phyloP scores from a whole-genome alignment of 2,888 invertebrate species.

The Amiota minor region DNA sequence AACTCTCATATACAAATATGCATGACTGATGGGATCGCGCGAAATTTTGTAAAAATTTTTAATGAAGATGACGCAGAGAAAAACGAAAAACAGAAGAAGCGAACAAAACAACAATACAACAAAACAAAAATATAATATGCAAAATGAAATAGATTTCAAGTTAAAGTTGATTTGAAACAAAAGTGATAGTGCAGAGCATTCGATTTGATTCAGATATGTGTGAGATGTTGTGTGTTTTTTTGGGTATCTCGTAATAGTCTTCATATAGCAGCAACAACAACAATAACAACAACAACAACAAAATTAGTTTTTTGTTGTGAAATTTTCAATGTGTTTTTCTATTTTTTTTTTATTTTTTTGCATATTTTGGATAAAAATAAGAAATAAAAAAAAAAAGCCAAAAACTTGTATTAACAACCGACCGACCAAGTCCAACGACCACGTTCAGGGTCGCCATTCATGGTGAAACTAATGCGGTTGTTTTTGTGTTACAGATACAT shows the following conservation, averaged over 20 bases:
- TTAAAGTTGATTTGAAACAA: slow-evolving; percentile 12
- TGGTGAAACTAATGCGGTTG: slow-evolving; percentile 29
- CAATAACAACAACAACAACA: slow-evolving; percentile 57
- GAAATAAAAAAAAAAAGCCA: slow-evolving; percentile 19
- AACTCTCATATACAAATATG: not conserved
- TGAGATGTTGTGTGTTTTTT: slow-evolving; percentile 27
- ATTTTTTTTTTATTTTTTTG: slow-evolving; percentile 13
- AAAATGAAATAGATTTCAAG: not conserved
- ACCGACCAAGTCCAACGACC: slow-evolving; percentile 64
- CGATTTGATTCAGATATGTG: slow-evolving; percentile 32
- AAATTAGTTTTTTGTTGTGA: slow-evolving; percentile 44
- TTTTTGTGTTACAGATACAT: slow-evolving; percentile 35
- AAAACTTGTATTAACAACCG: slow-evolving; percentile 20
- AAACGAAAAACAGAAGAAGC: not conserved
- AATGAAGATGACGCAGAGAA: slow-evolving; percentile 22
- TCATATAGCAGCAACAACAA: slow-evolving; percentile 50
- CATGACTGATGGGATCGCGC: slow-evolving; percentile 19
- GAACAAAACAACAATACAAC: slow-evolving; percentile 43
- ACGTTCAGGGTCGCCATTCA: slow-evolving; percentile 60
- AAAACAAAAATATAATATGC: slow-evolving; percentile 37
- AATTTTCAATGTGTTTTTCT: slow-evolving; percentile 41
- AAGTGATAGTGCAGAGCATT: slow-evolving; percentile 38
- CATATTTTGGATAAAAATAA: slow-evolving; percentile 19
- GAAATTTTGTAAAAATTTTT: slow-evolving; percentile 10
- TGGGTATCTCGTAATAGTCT: slow-evolving; percentile 27